Conservation (phyloP, 2,888 invertebrate species). For the Bombyx huttoni region DNA sequence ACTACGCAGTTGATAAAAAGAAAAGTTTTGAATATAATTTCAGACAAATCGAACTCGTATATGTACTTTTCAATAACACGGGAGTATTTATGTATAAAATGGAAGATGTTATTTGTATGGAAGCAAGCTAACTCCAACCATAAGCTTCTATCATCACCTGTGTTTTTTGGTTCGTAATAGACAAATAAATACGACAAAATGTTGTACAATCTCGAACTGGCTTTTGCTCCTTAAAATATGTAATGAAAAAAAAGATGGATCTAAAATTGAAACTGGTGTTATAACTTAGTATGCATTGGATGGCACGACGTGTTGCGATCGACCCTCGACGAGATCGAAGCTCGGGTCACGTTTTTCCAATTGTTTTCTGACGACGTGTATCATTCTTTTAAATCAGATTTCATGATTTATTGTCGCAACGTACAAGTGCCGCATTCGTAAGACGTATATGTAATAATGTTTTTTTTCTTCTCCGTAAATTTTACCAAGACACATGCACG, state of each 20-base stretch:
- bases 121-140: no score
- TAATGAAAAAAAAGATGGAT: conserved; percentile 39
- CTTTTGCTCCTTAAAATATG: conserved; percentile 24
- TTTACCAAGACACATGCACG: conserved; percentile 45
- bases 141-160: no score
- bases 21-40: no score
- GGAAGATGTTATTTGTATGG: no score
- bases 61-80: no score
- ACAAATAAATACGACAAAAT: neutral
- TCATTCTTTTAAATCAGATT: conserved; percentile 67
- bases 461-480: conserved; percentile 4
- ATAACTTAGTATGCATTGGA: conserved; percentile 69
- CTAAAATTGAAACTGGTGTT: conserved; percentile 61
- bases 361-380: conserved; percentile 71
- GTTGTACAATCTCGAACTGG: conserved; percentile 2
- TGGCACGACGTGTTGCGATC: conserved; percentile 53
- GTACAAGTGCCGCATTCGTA: conserved; percentile 10
- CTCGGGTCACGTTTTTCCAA: conserved; percentile 63
- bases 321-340: conserved; percentile 41
- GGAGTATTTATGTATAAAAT: no score
- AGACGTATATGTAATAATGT: conserved; percentile 2
- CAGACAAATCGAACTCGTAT: no score
- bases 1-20: no score
- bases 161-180: no score
- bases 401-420: conserved; percentile 48